Conservation (phyloP, 2,888 invertebrate species). For the Acleris cristana region DNA sequence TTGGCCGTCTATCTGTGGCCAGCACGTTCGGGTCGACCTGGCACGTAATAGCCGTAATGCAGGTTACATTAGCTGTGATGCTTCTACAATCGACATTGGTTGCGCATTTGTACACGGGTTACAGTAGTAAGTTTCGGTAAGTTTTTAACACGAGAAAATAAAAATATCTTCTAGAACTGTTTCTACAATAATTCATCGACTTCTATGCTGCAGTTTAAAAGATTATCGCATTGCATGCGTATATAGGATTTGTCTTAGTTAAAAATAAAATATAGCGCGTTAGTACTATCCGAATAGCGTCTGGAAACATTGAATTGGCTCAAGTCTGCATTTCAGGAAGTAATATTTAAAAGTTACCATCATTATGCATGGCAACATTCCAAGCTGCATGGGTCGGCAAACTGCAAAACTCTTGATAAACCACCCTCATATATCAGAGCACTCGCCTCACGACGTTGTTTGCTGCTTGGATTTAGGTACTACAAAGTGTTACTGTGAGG, state of each 20-base stretch:
- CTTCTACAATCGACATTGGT: neutral
- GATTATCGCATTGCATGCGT: neutral
- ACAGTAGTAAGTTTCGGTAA: too few relatives aligned
- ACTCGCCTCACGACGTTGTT: neutral
- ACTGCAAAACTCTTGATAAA: conserved; percentile 36
- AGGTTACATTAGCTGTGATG: conserved; percentile 8
- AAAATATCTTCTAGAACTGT: too few relatives aligned
- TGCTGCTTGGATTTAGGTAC: neutral
- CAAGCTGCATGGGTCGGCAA: conserved; percentile 47
- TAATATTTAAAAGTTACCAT: conserved; percentile 60
- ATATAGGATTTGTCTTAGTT: neutral
- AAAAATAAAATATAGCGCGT: neutral
- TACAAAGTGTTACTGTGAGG: too few relatives aligned
- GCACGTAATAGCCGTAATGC: neutral
- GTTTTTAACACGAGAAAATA: too few relatives aligned
- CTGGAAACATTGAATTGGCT: conserved; percentile 37
- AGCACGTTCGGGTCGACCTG: neutral
- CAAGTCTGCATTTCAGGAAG: conserved; percentile 53
- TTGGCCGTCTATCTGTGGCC: neutral
- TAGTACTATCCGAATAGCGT: neutral
- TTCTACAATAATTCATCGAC: too few relatives aligned
- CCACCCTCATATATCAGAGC: conserved; percentile 37
- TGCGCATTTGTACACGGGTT: neutral
- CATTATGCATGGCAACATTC: conserved; percentile 64
- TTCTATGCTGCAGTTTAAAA: neutral